Conservation (phyloP, 1,140 invertebrate species). For the Papilio machaon region DNA sequence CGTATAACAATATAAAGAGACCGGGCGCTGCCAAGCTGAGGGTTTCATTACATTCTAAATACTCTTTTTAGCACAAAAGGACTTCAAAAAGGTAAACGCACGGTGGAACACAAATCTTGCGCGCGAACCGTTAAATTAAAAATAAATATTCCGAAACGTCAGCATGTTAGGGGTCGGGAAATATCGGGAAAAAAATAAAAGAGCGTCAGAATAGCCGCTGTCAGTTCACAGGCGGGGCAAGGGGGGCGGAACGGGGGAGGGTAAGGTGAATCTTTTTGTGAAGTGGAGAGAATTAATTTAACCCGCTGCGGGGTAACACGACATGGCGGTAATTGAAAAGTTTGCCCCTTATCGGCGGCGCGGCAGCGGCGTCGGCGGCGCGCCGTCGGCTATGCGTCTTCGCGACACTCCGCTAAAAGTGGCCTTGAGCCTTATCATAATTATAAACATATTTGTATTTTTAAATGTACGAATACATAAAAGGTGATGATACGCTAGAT, state of each 20-base stretch:
- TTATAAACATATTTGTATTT: conserved; percentile 39
- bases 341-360: conserved; percentile 75
- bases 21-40: conserved; percentile 42
- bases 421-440: conserved; percentile 57
- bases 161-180: conserved; percentile 79
- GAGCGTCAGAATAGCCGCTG: conserved; percentile 67
- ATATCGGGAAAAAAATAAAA: conserved; percentile 68
- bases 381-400: conserved; percentile 60
- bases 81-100: conserved; percentile 68
- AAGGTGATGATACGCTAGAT: not conserved
- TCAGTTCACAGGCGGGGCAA: conserved; percentile 67
- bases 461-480: not conserved
- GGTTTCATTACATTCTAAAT: conserved; percentile 67
- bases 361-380: conserved; percentile 37
- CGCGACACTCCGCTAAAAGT: conserved; percentile 55
- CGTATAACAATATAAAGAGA: conserved; percentile 42
- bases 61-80: conserved; percentile 68
- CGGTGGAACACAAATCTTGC: conserved; percentile 70
- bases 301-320: conserved; percentile 82
- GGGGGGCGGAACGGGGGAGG: conserved; percentile 40
- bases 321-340: conserved; percentile 83
- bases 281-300: conserved; percentile 83
- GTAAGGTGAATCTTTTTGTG: conserved; percentile 81
- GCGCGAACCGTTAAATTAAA: conserved; percentile 80
- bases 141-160: conserved; percentile 83